phyloP scores from a whole-genome alignment of 2,797 vertebrate species.

The Myotis findleyi region DNA sequence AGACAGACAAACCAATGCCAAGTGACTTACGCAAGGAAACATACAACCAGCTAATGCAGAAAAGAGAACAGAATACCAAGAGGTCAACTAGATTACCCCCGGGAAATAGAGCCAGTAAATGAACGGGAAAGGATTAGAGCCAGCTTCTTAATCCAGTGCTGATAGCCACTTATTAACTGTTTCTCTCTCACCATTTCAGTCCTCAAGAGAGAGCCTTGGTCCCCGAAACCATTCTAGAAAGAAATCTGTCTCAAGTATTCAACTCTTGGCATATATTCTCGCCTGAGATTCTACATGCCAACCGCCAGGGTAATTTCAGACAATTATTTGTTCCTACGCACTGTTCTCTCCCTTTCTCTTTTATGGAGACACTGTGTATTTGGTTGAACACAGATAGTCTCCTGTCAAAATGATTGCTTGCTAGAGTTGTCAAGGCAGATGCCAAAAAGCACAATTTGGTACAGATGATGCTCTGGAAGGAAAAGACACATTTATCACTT shows the following conservation, averaged over 20 bases:
- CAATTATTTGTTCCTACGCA: slow-evolving; percentile 46
- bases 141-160: slow-evolving; percentile 1
- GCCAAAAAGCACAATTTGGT: slow-evolving; percentile 67
- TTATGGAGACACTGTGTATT: slow-evolving; percentile 67
- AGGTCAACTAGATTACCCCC: neutral
- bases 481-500: slow-evolving; percentile 25
- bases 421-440: slow-evolving; percentile 75
- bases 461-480: slow-evolving; percentile 72
- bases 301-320: slow-evolving; percentile 54
- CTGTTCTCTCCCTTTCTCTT: slow-evolving; percentile 53
- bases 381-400: slow-evolving; percentile 79
- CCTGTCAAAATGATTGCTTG: slow-evolving; percentile 78
- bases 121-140: neutral
- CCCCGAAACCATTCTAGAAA: slow-evolving; percentile 52
- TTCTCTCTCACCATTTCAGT: neutral
- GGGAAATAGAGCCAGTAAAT: neutral
- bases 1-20: neutral
- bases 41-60: neutral
- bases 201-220: slow-evolving; percentile 50
- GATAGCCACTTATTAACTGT: slow-evolving; percentile 33
- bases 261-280: neutral
- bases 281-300: slow-evolving; percentile 60
- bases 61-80: slow-evolving; percentile 1
- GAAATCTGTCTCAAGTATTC: slow-evolving; percentile 53
- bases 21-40: neutral